Percentiles rank a stretch among this genome's conserved stretches.
These are phyloP conservation scores for Liodrosophila aerea DNA, from an alignment of 2,888 invertebrate species.

Conservation along the genomic window DNA sequence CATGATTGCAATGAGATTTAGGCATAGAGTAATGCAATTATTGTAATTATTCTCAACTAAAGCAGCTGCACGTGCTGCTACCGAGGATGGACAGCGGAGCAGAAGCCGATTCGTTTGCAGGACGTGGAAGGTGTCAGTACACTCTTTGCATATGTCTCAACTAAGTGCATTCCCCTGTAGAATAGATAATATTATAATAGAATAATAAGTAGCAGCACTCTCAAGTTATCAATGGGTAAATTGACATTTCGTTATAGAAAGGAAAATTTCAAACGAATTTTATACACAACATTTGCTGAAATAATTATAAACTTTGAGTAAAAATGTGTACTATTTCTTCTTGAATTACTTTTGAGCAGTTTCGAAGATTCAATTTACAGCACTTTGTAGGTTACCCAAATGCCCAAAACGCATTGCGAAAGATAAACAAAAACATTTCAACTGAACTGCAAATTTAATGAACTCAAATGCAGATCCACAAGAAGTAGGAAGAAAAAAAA, in stretches of 20 bases:
- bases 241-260: conserved; percentile 5
- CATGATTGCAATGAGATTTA: background rate
- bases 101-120: conserved; percentile 17
- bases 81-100: conserved; percentile 15
- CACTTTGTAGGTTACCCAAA: conserved; percentile 11
- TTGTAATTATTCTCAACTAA: conserved; percentile 57
- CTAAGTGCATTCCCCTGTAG: conserved; percentile 38
- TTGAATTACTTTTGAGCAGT: conserved; percentile 32
- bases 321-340: conserved; percentile 7
- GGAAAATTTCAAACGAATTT: background rate
- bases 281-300: too few relatives aligned
- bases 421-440: conserved; percentile 72
- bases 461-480: conserved; percentile 52
- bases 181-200: background rate
- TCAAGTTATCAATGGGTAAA: conserved; percentile 14
- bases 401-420: conserved; percentile 31
- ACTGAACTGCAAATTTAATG: conserved; percentile 66
- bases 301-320: too few relatives aligned
- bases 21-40: conserved; percentile 61
- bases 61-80: conserved; percentile 56
- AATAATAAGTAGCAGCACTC: background rate
- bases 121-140: background rate
- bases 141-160: conserved; percentile 24
- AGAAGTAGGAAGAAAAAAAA: conserved; percentile 20
- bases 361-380: conserved; percentile 32